phyloP scores from a whole-genome alignment of 92 coral and sea anemone species.

The Phymanthus crucifer region DNA sequence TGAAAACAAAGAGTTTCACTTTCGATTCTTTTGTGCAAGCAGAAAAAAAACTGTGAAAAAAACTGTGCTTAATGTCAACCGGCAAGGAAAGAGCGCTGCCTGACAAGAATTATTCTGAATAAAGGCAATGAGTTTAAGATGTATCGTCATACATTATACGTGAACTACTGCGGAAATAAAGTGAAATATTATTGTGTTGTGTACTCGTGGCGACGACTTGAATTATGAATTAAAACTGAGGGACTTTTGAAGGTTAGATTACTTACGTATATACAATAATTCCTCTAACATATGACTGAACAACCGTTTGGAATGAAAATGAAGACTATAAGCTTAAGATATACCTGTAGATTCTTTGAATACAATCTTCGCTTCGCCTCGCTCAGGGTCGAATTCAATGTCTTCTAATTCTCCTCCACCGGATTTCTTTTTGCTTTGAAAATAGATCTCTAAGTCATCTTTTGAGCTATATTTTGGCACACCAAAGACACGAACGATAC shows the following conservation, averaged over 20 bases:
- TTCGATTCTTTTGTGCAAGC: no score
- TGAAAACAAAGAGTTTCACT: no score
- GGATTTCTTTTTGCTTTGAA: conserved; percentile 37
- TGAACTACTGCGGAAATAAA: not conserved
- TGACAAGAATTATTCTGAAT: no score
- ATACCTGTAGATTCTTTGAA: conserved; percentile 23
- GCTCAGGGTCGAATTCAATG: not conserved
- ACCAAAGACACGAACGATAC: conserved; percentile 12
- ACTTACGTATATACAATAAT: not conserved
- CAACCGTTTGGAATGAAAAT: not conserved
- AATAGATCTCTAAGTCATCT: conserved; percentile 13
- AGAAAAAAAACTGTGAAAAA: no score
- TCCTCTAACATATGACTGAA: not conserved
- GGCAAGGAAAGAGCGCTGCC: no score
- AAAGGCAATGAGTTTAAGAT: not conserved
- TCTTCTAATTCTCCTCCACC: conserved; percentile 35
- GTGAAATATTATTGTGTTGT: not conserved
- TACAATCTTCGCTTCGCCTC: conserved; percentile 8
- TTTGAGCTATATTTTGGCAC: not conserved
- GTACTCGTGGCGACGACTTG: not conserved
- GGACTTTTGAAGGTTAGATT: not conserved
- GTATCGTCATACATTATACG: not conserved
- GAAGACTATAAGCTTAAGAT: not conserved
- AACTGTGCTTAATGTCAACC: no score
- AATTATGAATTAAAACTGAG: not conserved